Percentiles rank a stretch among this genome's conserved stretches.
phyloP scores from a whole-genome alignment of 2,113 vertebrate genomes.

The Callaeas wilsoni region DNA sequence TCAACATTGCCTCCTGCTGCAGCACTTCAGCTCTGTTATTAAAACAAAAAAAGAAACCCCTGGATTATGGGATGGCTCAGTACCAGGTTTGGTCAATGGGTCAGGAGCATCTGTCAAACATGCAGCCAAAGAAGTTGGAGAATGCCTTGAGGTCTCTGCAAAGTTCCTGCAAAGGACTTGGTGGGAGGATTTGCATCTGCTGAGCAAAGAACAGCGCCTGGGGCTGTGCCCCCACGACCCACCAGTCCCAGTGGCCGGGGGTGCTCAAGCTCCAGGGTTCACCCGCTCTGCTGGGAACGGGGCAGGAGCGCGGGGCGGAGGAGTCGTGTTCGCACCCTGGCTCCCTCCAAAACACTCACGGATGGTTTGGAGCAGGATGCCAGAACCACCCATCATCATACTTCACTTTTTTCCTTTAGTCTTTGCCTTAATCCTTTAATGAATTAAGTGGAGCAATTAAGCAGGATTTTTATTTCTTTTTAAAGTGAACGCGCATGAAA shows the following conservation, averaged over 20 bases:
- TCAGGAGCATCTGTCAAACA: background rate
- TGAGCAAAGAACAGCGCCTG: background rate
- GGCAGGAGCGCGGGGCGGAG: fast-evolving
- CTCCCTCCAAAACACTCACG: background rate
- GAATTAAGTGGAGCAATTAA: conserved; percentile 73
- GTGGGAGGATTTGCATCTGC: background rate
- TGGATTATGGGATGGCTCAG: background rate
- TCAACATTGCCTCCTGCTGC: background rate
- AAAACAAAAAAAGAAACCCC: background rate
- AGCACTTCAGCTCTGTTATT: background rate
- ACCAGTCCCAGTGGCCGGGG: fast-evolving
- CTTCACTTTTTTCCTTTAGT: background rate
- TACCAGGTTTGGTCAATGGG: background rate
- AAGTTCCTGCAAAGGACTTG: background rate
- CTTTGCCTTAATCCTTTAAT: conserved; percentile 73
- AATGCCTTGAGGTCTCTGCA: background rate
- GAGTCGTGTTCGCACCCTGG: background rate
- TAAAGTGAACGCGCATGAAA: conserved; percentile 13
- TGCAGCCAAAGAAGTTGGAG: background rate
- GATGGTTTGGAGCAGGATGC: conserved; percentile 5
- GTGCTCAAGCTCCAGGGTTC: background rate
- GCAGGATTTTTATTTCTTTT: conserved; percentile 20
- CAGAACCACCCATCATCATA: conserved; percentile 62
- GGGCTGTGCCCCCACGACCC: background rate
- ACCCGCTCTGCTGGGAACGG: fast-evolving